Percentiles rank a stretch among this genome's conserved stretches.
phyloP scores from a whole-genome alignment of 2,113 vertebrate genomes.

The Brachypodius melanocephalos region DNA sequence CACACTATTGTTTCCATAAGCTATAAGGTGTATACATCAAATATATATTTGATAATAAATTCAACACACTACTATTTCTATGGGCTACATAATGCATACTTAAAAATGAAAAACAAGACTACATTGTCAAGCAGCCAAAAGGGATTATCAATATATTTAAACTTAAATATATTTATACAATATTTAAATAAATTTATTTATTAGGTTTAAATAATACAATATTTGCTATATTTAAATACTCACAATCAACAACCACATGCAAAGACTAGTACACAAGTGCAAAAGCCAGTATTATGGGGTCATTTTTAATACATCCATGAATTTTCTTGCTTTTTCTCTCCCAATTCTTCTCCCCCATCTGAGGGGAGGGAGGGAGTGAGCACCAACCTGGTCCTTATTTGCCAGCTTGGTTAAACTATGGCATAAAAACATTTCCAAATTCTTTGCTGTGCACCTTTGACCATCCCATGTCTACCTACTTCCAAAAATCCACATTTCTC shows the following conservation, averaged over 20 bases:
- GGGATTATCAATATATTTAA: too few relatives aligned
- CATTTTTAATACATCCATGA: not conserved
- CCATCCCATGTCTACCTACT: fast-evolving
- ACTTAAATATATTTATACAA: too few relatives aligned
- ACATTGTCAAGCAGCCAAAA: not conserved
- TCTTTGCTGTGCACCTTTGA: not conserved
- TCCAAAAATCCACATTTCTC: fast-evolving
- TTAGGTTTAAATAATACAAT: not conserved
- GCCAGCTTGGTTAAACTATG: not conserved
- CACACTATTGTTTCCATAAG: not conserved
- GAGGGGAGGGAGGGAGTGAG: not conserved
- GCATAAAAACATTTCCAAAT: not conserved
- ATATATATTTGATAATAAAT: not conserved
- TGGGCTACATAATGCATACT: not conserved
- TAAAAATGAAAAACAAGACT: not conserved
- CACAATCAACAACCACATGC: not conserved
- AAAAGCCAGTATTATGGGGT: not conserved
- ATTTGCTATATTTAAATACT: not conserved
- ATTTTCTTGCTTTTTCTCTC: fast-evolving
- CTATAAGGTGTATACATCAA: not conserved
- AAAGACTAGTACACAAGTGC: not conserved
- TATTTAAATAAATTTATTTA: too few relatives aligned
- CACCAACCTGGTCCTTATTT: not conserved
- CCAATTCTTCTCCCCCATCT: not conserved
- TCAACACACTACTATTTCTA: not conserved